phyloP scores from a whole-genome alignment of 2,888 invertebrate genomes.

The Coenonympha arcania region DNA sequence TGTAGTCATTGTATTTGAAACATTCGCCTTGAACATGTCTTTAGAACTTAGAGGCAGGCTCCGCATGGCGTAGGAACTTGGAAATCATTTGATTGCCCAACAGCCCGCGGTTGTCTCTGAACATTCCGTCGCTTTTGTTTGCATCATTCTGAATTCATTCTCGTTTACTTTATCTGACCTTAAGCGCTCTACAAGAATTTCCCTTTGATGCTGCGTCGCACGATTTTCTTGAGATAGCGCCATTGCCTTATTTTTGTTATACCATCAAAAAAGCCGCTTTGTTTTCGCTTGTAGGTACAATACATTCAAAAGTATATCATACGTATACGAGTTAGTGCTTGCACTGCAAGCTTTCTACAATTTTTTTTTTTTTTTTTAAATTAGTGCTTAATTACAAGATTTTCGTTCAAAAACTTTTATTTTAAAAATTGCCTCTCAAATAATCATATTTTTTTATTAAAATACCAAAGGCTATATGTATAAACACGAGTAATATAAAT shows the following conservation, averaged over 20 bases:
- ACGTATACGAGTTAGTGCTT: too few relatives aligned
- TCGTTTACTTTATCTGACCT: slow-evolving; percentile 21
- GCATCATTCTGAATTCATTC: slow-evolving; percentile 37
- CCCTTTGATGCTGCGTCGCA: slow-evolving; percentile 20
- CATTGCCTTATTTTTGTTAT: slow-evolving; percentile 9
- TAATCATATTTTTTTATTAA: too few relatives aligned
- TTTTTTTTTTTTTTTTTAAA: too few relatives aligned
- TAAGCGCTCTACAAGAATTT: slow-evolving; percentile 15
- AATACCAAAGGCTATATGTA: too few relatives aligned
- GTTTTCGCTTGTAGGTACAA: not conserved
- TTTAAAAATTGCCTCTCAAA: too few relatives aligned
- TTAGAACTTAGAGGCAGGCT: slow-evolving; percentile 38
- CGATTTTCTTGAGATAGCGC: slow-evolving; percentile 17
- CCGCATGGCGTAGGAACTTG: slow-evolving; percentile 46
- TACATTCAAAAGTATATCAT: too few relatives aligned
- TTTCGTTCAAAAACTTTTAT: too few relatives aligned
- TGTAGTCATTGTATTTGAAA: slow-evolving; percentile 10
- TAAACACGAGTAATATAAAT: too few relatives aligned
- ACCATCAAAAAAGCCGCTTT: slow-evolving; percentile 5
- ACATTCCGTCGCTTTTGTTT: slow-evolving; percentile 43
- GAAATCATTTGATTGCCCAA: slow-evolving; percentile 57
- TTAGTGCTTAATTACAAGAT: too few relatives aligned
- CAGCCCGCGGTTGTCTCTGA: slow-evolving; percentile 41
- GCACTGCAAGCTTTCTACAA: too few relatives aligned
- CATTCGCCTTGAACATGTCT: slow-evolving; percentile 19